These are phyloP conservation scores for Chymomyza costata DNA, from an alignment of 1,140 invertebrate genomes.

Conservation along the genomic window DNA sequence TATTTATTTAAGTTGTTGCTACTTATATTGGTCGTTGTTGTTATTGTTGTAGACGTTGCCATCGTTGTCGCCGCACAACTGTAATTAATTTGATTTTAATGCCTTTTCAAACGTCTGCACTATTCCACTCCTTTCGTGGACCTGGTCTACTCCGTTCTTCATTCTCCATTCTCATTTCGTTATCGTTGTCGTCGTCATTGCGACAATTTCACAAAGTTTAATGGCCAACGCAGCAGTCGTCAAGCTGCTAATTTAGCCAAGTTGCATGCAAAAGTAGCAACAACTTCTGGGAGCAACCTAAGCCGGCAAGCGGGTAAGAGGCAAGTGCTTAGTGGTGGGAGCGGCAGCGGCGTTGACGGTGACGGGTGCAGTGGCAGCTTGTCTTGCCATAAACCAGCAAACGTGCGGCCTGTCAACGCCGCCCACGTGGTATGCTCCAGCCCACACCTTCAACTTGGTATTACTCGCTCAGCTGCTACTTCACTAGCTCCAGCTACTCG, in stretches of 20 bases:
- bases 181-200: background rate
- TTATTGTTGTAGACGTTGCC: slow-evolving; percentile 9
- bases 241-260: slow-evolving; percentile 61
- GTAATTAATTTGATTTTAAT: slow-evolving; percentile 74
- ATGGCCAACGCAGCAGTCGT: slow-evolving; percentile 49
- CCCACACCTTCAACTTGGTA: background rate
- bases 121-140: background rate
- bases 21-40: too few species aligned
- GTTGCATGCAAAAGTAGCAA: slow-evolving; percentile 50
- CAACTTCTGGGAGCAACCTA: slow-evolving; percentile 4
- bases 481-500: background rate
- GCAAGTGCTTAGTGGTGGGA: too few species aligned
- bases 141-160: background rate
- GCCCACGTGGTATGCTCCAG: slow-evolving; percentile 21
- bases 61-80: slow-evolving; percentile 43
- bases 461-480: background rate
- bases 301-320: too few species aligned
- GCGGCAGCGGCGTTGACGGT: background rate
- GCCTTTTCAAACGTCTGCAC: slow-evolving; percentile 56
- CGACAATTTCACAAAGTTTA: slow-evolving; percentile 50
- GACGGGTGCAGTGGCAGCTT: slow-evolving; percentile 10
- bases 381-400: slow-evolving; percentile 22
- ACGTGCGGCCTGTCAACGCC: slow-evolving; percentile 44
- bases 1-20: slow-evolving; percentile 52
- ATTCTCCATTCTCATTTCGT: background rate